Percentiles rank a stretch among this genome's conserved stretches.
phyloP scores from a whole-genome alignment of 53 echinoderm and acorn worm genomes.

The Paracentrotus lividus region DNA sequence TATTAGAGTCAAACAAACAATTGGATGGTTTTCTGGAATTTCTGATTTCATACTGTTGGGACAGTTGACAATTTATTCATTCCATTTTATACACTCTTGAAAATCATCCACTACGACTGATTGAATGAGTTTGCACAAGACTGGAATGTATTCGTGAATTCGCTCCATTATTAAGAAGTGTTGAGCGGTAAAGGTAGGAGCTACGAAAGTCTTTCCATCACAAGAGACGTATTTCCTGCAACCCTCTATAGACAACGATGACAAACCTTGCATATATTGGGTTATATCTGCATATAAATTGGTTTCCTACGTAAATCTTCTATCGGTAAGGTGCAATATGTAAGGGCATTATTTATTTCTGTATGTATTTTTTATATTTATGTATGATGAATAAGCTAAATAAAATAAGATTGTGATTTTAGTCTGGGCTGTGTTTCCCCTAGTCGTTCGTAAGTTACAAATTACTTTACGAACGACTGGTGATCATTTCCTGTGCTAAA shows the following conservation, averaged over 20 bases:
- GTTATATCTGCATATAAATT: conserved; percentile 27
- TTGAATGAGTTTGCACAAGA: background rate
- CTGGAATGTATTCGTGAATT: background rate
- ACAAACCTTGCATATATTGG: background rate
- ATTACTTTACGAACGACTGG: too few relatives aligned
- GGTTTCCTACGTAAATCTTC: background rate
- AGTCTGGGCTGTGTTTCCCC: too few relatives aligned
- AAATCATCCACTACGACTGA: background rate
- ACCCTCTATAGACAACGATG: too few relatives aligned
- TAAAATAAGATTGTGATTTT: background rate
- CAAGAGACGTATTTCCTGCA: conserved; percentile 19
- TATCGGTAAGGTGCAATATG: conserved; percentile 37
- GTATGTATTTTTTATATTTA: too few relatives aligned
- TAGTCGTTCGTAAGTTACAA: too few relatives aligned
- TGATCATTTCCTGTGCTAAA: too few relatives aligned
- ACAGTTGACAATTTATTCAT: background rate
- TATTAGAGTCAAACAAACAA: background rate
- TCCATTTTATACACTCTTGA: too few relatives aligned
- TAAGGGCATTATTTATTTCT: too few relatives aligned
- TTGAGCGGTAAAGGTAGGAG: background rate
- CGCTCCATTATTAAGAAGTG: background rate
- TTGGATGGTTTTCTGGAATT: background rate
- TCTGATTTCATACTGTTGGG: background rate
- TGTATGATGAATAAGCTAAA: background rate
- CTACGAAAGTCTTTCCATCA: background rate